phyloP scores from a whole-genome alignment of 2,113 vertebrate genomes.

The Carassius auratus region DNA sequence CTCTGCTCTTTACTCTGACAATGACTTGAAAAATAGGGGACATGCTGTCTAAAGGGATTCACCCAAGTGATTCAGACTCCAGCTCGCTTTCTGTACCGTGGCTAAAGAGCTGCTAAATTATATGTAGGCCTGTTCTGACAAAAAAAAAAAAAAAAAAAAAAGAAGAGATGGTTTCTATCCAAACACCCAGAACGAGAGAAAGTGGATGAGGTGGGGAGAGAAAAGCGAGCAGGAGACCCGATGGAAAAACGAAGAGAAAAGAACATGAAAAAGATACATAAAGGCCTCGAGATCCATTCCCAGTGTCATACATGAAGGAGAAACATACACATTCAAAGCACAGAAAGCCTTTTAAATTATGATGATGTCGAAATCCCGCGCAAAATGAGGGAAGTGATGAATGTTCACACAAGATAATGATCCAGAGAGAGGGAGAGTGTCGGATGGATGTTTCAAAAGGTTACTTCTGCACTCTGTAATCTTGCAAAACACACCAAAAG shows the following conservation, averaged over 20 bases:
- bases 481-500: conserved; percentile 25
- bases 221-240: background rate
- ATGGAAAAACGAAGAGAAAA: background rate
- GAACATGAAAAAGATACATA: conserved; percentile 24
- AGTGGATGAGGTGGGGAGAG: background rate
- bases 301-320: conserved; percentile 7
- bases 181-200: conserved; percentile 43
- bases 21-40: conserved; percentile 43
- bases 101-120: conserved; percentile 47
- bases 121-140: conserved; percentile 1
- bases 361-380: conserved; percentile 41
- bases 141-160: background rate
- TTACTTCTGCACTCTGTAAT: conserved; percentile 22
- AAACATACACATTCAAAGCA: conserved; percentile 45
- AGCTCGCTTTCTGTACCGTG: background rate
- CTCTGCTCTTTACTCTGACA: conserved; percentile 42
- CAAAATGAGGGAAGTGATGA: conserved; percentile 45
- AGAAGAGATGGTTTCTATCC: background rate
- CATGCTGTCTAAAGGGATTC: conserved; percentile 52
- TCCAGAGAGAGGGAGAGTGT: conserved; percentile 40
- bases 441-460: conserved; percentile 21
- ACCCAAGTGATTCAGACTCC: background rate
- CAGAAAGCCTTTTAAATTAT: conserved; percentile 41
- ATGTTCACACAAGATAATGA: conserved; percentile 49
- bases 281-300: background rate